Conservation (phyloP, 2,888 invertebrate genomes). For the Lymantria monacha region DNA sequence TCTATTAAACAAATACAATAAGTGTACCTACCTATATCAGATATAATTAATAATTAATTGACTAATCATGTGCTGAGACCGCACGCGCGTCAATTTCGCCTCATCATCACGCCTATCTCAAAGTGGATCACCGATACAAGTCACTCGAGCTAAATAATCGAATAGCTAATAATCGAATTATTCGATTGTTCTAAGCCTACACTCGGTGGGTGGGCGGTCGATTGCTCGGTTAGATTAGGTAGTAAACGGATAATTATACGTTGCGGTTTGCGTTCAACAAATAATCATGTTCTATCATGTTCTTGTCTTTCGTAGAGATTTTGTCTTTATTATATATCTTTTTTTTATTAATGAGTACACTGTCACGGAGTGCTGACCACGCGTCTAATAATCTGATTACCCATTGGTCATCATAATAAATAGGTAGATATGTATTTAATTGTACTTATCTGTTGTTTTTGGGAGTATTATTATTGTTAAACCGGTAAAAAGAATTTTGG, state of each 20-base stretch:
- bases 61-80: constrained; percentile 53
- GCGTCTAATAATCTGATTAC: background rate
- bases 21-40: constrained; percentile 16
- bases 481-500: too few relatives aligned
- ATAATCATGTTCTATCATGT: constrained; percentile 44
- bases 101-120: constrained; percentile 60
- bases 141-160: constrained; percentile 70
- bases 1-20: background rate
- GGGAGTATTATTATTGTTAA: background rate
- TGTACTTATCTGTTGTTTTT: background rate
- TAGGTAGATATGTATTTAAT: background rate
- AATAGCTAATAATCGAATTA: constrained; percentile 50
- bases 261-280: constrained; percentile 46
- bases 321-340: constrained; percentile 2
- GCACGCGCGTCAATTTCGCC: constrained; percentile 46
- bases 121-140: constrained; percentile 65
- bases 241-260: constrained; percentile 56
- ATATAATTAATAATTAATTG: constrained; percentile 56
- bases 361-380: background rate
- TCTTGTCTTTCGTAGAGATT: constrained; percentile 22
- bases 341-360: constrained; percentile 1
- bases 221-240: constrained; percentile 44
- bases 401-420: background rate
- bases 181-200: constrained; percentile 61
- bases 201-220: constrained; percentile 60